These are phyloP conservation scores for Globicephala melas DNA, from an alignment of 2,113 vertebrate species.

Conservation along the genomic window DNA sequence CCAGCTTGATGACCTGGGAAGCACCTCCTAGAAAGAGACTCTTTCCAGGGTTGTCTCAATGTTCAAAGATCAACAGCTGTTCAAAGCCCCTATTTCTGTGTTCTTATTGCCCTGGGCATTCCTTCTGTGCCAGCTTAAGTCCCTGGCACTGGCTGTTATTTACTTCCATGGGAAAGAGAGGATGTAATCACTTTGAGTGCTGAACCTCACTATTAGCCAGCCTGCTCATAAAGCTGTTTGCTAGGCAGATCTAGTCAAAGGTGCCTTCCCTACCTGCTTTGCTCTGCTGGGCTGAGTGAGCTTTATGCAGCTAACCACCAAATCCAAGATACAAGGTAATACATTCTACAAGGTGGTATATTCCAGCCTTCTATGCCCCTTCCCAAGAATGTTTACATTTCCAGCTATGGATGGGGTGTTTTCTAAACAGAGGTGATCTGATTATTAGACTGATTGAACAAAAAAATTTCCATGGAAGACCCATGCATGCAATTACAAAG, in stretches of 20 bases:
- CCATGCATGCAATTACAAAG: background rate
- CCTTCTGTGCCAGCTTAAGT: background rate
- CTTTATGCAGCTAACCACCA: background rate
- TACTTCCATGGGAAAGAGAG: background rate
- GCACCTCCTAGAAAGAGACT: background rate
- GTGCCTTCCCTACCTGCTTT: background rate
- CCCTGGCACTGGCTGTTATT: background rate
- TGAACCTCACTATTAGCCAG: background rate
- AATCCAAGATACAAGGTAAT: background rate
- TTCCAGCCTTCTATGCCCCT: background rate
- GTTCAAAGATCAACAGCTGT: background rate
- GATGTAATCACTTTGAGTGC: background rate
- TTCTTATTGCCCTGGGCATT: background rate
- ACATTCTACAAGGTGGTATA: background rate
- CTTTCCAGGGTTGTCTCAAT: background rate
- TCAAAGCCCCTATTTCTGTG: background rate
- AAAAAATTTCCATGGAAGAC: background rate
- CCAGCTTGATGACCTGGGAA: background rate
- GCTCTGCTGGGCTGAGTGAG: background rate
- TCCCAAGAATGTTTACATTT: background rate
- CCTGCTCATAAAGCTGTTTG: background rate
- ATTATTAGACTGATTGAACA: background rate
- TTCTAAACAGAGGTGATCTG: background rate
- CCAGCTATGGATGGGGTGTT: background rate
- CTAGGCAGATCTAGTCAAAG: background rate